Base-by-base conservation (phyloP, 2,888 invertebrate genomes). In the Lasioglossum zephyrum region DNA sequence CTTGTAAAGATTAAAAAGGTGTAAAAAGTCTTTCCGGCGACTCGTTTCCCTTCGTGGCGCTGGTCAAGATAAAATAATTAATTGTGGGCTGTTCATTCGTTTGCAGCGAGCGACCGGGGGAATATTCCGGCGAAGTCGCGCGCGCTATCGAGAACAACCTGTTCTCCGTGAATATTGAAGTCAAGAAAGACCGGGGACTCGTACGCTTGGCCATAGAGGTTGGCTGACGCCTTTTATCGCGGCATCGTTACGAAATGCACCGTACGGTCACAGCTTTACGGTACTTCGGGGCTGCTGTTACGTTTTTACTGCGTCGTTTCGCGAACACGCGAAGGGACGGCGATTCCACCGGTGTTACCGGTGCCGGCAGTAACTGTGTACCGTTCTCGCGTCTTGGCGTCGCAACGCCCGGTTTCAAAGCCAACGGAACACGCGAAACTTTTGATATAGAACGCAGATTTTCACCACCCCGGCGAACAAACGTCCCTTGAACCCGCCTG, bases 231-330 rank as follows among this genome's bases (percentile, higher is more conserved):
- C 90, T 90, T 91, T 91, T 91, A 91, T 91, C 90, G 91, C 87
- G 86, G 89, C 89, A 92, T 93, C 93, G 92, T 94, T 92, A 92
- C 93, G 92, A 94, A 94, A 93, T 94, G 94, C 93, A 92, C 93
- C 94, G 94, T 94, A 94, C 94, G 94, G 89, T 93, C 93, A 88
- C 91, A 93, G 93, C 94, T 95, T 95, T 95, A 95, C 94, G 94
- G 94, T 92, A 95, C 95, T 95, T 95, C 92, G 89, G 95, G 88
- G 93, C 92, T 90, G 93, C 92, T 93, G 94, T 95, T 94, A 95
- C 94, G 93, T 93, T 95, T 95, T 95, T 95, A 95, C 95, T 94
- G 86, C 94, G 91, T 93, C 93, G 93, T 94, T 93, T 91, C 87
- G 91, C 91, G 93, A 93, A 92, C 91, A 92, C 92, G 90, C 82